These are phyloP conservation scores for Spodoptera littoralis DNA, from an alignment of 2,888 invertebrate species.

Conservation along the genomic window DNA sequence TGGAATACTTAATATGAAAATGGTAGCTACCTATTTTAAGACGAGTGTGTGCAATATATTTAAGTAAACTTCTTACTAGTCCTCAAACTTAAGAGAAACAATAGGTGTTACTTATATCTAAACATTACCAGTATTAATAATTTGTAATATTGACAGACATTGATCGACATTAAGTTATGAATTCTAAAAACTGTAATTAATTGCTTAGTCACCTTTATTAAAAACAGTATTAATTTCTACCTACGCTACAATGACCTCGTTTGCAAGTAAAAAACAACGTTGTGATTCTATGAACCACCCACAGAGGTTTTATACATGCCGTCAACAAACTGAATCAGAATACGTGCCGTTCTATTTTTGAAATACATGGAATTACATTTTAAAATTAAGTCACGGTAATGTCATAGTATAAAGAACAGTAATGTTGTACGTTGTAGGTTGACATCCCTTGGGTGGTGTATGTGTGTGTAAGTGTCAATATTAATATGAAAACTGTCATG, in stretches of 20 bases:
- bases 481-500: not conserved
- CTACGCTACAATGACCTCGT: not conserved
- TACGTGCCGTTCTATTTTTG: slow-evolving; percentile 22
- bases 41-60: too few relatives aligned
- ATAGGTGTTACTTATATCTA: too few relatives aligned
- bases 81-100: too few relatives aligned
- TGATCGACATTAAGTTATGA: too few relatives aligned
- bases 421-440: slow-evolving; percentile 1
- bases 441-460: slow-evolving; percentile 25
- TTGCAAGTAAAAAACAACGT: not conserved
- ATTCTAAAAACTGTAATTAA: too few relatives aligned
- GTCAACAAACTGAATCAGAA: slow-evolving; percentile 4
- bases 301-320: slow-evolving; percentile 10
- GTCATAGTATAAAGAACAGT: too few relatives aligned
- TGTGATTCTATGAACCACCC: slow-evolving; percentile 18
- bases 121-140: too few relatives aligned
- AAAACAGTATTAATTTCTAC: not conserved
- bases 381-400: slow-evolving; percentile 21
- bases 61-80: too few relatives aligned
- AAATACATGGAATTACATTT: slow-evolving; percentile 28
- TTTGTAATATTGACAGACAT: too few relatives aligned
- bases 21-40: too few relatives aligned
- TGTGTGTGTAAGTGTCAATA: slow-evolving; percentile 31
- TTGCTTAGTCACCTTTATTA: too few relatives aligned
- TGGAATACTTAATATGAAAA: too few relatives aligned